A percentile compares a stretch with the other conserved stretches of the same genome.
phyloP scores from a whole-genome alignment of 2,888 invertebrate genomes.

The Neoitamus cyanurus region DNA sequence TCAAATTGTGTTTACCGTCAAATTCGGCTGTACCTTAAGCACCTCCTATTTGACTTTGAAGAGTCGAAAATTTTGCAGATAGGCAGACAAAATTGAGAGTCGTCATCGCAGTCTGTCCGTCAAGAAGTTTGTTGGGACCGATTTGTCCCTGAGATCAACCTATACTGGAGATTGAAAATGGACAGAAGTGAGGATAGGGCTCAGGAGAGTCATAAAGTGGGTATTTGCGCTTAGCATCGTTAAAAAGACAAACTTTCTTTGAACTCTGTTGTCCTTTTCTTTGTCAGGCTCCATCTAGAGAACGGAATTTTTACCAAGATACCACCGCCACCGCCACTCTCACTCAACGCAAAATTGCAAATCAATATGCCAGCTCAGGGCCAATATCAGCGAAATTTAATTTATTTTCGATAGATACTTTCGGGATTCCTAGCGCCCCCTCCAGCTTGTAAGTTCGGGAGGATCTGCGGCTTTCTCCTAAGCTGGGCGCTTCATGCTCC shows the following conservation, averaged over 20 bases:
- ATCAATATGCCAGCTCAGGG: background rate
- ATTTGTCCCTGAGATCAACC: background rate
- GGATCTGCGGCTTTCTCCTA: background rate
- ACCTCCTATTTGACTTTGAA: background rate
- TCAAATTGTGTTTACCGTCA: background rate
- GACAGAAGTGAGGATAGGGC: background rate
- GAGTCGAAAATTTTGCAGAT: background rate
- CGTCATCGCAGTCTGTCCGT: background rate
- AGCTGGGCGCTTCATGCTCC: background rate
- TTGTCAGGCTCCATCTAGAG: background rate
- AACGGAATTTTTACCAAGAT: background rate
- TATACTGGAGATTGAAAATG: background rate
- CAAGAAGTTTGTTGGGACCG: background rate
- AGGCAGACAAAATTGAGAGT: background rate
- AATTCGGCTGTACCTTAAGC: background rate
- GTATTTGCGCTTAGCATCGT: background rate
- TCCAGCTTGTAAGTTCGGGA: background rate
- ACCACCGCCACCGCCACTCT: background rate
- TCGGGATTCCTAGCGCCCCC: background rate
- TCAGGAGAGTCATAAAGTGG: background rate
- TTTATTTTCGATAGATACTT: background rate
- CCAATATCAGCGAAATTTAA: conserved; percentile 3
- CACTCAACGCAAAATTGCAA: background rate
- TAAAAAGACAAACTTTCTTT: background rate
- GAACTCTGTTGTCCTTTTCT: background rate